Evolutionary conservation across 1,140 invertebrate genomes (phyloP), one percentile per base, ranked within the genome.

Genomic region (Manduca sexta): DNA sequence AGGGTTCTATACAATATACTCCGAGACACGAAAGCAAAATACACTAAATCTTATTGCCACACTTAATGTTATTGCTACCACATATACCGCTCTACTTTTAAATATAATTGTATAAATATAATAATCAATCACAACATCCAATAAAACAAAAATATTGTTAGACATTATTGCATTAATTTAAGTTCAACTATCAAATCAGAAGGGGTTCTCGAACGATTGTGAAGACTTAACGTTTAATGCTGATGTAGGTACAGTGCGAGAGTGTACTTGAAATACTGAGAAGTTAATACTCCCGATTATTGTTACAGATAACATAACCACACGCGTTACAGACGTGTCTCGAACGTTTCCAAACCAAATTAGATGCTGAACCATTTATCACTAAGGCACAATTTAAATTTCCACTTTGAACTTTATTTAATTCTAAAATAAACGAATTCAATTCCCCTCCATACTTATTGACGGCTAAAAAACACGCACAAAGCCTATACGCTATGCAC

Each of bases 331-430:
- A 51, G 52, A 39, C 60, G 46, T 48, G 55, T 53, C n/a, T 35
- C 35, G 46, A 45, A 49, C 43, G 35, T 59, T 66, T 69, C 63
- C 68, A 70, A 80, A 71, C 55, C 49, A 70, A 77, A 71, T 72
- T 64, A 64, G 64, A 63, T 60, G 66, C 66, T 75, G 72, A 73
- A 68, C 69, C 60, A 64, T 75, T 72, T 71, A 60, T 79, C 81
- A 82, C 81, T 84, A 84, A 84, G 81, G 81, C 81, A 84, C 78
- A 83, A 84, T 84, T 79, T 79, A 74, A 77, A 74, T 81, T 74
- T 82, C 70, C 72, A 66, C 61, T 84, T 84, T 84, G 76, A 81
- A 84, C 76, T 80, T 82, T 74, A 75, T 79, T 77, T 69, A 70
- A 76, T 44, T 70, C 71, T 81, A 74, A 84, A 74, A 78, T 69